Evolutionary conservation across 2,797 vertebrate genomes (phyloP), one percentile per base, ranked within the genome.

Genomic region (Enteromius unitaeniatus): DNA sequence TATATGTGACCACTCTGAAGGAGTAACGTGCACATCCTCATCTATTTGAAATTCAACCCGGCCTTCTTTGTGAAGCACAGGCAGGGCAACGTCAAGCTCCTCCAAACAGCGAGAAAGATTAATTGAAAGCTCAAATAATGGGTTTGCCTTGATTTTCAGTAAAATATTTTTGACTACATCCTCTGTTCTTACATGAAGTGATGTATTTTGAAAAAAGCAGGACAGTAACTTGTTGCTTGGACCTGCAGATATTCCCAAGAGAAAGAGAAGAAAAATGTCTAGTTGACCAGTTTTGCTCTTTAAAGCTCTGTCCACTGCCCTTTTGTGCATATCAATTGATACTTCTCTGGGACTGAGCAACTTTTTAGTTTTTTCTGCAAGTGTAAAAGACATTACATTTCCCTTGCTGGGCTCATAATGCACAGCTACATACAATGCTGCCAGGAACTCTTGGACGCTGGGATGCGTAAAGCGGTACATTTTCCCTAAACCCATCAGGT

Each of bases 161-260:
- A 62, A 1, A 62, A 62, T 62, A 15, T 28, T 28, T 62, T 62
- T 28, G 26, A 62, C 26, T 62, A 62, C 26, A 15, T 62, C 26
- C 60, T 62, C 60, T 62, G 5, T 28, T 1, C 5, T 28, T 28
- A 62, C 26, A 28, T 15, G 23, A 28, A 62, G 13, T 0, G 60
- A 62, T 15, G 60, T 28, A 28, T 62, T 62, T 62, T 62, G 26
- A 14, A 62, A 62, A 62, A 62, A 28, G 60, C 26, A 7, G 60
- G 26, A 62, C 6, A 62, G 60, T 0, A 28, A 13, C 60, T 7
- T 28, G 37, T 31, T 13, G 47, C 79, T 72, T n/a, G 79, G 49
- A 45, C 79, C 51, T 45, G 67, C 68, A 58, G 68, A 81, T 10
- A 81, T 60, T 21, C 68, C 68, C 19, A 73, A 1, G 51, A 81